These are phyloP conservation scores for Drepana arcuata DNA, from an alignment of 1,140 invertebrate genomes.

Conservation along the genomic window DNA sequence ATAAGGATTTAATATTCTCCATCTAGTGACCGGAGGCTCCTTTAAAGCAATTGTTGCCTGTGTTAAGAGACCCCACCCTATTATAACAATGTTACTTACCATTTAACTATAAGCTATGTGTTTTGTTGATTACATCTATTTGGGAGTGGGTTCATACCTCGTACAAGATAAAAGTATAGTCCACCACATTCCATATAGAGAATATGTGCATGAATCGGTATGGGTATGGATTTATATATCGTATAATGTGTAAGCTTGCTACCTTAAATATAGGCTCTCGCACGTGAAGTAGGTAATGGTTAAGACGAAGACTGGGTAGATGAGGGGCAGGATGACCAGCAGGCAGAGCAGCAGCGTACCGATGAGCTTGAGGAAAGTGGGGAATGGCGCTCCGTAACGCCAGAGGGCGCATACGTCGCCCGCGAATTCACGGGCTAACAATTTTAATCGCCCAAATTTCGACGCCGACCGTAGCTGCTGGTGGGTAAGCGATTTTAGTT, in stretches of 20 bases:
- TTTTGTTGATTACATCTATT: neutral
- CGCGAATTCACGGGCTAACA: constrained; percentile 34
- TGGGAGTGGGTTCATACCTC: neutral
- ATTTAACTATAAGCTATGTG: neutral
- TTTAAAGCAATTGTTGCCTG: too few relatives aligned
- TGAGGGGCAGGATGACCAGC: constrained; percentile 41
- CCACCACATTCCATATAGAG: too few relatives aligned
- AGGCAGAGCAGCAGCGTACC: constrained; percentile 45
- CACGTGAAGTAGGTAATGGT: constrained; percentile 42
- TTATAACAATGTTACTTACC: too few relatives aligned
- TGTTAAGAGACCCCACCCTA: too few relatives aligned
- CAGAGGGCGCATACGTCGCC: constrained; percentile 45
- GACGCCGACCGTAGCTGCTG: constrained; percentile 42
- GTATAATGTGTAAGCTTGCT: too few relatives aligned
- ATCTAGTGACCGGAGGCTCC: too few relatives aligned
- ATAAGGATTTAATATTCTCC: too few relatives aligned
- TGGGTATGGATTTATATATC: too few relatives aligned
- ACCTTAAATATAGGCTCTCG: constrained; percentile 27
- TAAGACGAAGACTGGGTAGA: constrained; percentile 48
- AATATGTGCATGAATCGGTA: too few relatives aligned
- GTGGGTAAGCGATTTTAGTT: constrained; percentile 10
- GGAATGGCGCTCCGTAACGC: constrained; percentile 57
- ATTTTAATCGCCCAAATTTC: constrained; percentile 26
- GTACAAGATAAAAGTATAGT: too few relatives aligned
- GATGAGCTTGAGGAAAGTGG: constrained; percentile 62